phyloP scores from a whole-genome alignment of 2,888 invertebrate species.

The Caradrina kadenii region DNA sequence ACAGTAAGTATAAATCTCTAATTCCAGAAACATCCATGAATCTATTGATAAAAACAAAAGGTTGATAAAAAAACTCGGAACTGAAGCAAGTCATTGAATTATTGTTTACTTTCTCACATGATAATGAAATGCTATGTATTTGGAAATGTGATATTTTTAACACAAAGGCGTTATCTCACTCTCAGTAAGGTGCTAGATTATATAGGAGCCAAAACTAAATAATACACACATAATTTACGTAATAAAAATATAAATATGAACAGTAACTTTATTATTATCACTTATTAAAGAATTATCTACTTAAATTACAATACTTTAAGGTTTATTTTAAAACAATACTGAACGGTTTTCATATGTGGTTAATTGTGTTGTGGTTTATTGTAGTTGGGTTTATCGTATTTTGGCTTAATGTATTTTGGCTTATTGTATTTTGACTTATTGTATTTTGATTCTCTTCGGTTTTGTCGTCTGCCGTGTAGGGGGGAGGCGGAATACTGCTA shows the following conservation, averaged over 20 bases:
- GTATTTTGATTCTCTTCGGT: constrained; percentile 64
- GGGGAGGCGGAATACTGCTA: constrained; percentile 83
- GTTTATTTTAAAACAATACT: constrained; percentile 42
- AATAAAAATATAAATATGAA: constrained; percentile 52
- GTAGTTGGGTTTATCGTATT: constrained; percentile 12
- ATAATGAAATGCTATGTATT: constrained; percentile 1
- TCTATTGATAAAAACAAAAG: not conserved
- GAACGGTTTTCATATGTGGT: constrained; percentile 43
- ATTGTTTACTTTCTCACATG: constrained; percentile 4
- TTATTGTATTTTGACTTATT: constrained; percentile 5
- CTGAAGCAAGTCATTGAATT: constrained; percentile 3
- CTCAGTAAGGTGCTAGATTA: not conserved
- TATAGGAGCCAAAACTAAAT: constrained; percentile 22
- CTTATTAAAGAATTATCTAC: constrained; percentile 26
- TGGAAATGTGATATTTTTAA: not conserved
- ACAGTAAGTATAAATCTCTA: too few relatives aligned
- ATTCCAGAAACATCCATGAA: too few relatives aligned
- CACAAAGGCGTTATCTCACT: not conserved
- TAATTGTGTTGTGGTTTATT: constrained; percentile 30
- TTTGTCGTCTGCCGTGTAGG: constrained; percentile 78
- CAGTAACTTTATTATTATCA: constrained; percentile 47
- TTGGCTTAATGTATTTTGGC: constrained; percentile 10
- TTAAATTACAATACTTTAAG: constrained; percentile 32
- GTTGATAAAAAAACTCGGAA: not conserved
- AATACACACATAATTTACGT: constrained; percentile 32